Base-by-base conservation (phyloP, 2,888 invertebrate species). In the Amaurobius ferox region DNA sequence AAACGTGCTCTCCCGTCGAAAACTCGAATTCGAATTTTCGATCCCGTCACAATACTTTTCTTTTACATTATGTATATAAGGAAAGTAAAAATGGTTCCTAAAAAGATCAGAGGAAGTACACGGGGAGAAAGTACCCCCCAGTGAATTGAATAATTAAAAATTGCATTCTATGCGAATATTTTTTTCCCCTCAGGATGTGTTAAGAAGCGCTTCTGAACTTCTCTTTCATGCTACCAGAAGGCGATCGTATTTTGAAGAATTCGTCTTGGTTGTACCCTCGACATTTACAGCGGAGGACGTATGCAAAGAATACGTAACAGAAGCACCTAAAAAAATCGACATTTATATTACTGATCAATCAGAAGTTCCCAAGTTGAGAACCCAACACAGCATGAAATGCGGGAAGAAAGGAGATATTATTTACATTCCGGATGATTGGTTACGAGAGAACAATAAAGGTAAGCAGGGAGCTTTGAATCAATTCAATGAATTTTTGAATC, bases 381-480 rank as follows among this genome's bases (percentile, higher is more conserved):
- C 86, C 0, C 79, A 79, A 11, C 79, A 86, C 40, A 86, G 86
- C 19, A 70, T 23, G 64, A 64, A 64, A 39, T 86, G 86, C 35
- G 74, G 79, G 3, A 11, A 70, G 28, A 39, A 35, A 23, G 86
- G 86, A 2, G 86, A 86, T 16, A 32, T 74, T 13, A 79, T 86
- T 26, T 79, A 86, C 39, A 55, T 86, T 67, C 76, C 86, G 9
- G n/a, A 39, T 6, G 6, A 44, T 7, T 86, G 79, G 79, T 6
- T 76, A n/a, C 23, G 48, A 11, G 74, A 76, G 0, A 55, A 79
- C 0, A 64, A 13, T 1, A 35, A 70, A 68, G 79, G 70, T 78
- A 64, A 66, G 62, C n/a, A n/a, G n/a, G n/a, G n/a, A n/a, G n/a
- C n/a, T n/a, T n/a, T n/a, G n/a, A n/a, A n/a, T n/a, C n/a, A n/a